phyloP scores from a whole-genome alignment of 2,888 invertebrate species.

The Gasteruption jaculator region DNA sequence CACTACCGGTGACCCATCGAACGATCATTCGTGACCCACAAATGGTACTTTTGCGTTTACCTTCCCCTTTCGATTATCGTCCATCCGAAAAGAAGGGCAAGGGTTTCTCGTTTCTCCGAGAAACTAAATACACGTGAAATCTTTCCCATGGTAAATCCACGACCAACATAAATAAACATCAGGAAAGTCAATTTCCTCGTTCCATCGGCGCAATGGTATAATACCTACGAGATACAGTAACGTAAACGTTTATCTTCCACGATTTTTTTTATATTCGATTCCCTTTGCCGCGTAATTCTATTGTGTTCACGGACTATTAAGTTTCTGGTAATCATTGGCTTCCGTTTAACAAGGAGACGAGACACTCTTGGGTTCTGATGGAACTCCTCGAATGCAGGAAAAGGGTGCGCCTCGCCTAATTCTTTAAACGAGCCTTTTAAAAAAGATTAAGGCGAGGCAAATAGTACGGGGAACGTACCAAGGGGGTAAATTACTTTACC shows the following conservation, averaged over 20 bases:
- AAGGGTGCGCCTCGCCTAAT: conserved; percentile 49
- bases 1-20: too few species aligned
- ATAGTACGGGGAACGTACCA: too few species aligned
- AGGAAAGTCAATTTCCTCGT: conserved; percentile 29
- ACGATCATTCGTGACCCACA: too few species aligned
- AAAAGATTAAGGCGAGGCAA: conserved; percentile 49
- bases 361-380: conserved; percentile 19
- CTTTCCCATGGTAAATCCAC: too few species aligned
- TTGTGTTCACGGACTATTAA: conserved; percentile 53
- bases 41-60: too few species aligned
- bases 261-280: conserved; percentile 49
- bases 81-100: conserved; percentile 1
- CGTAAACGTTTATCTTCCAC: too few species aligned
- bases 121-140: too few species aligned
- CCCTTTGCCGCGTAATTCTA: conserved; percentile 50
- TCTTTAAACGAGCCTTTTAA: too few species aligned
- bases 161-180: conserved; percentile 17
- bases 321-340: conserved; percentile 47
- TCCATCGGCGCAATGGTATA: conserved; percentile 7
- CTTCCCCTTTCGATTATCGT: too few species aligned
- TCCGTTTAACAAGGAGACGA: conserved; percentile 36
- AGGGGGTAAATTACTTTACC: too few species aligned
- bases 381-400: conserved; percentile 50
- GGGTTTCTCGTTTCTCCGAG: too few species aligned
- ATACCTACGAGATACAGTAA: too few species aligned